phyloP scores from a whole-genome alignment of 2,113 vertebrate species.

The Cyrtonyx montezumae region DNA sequence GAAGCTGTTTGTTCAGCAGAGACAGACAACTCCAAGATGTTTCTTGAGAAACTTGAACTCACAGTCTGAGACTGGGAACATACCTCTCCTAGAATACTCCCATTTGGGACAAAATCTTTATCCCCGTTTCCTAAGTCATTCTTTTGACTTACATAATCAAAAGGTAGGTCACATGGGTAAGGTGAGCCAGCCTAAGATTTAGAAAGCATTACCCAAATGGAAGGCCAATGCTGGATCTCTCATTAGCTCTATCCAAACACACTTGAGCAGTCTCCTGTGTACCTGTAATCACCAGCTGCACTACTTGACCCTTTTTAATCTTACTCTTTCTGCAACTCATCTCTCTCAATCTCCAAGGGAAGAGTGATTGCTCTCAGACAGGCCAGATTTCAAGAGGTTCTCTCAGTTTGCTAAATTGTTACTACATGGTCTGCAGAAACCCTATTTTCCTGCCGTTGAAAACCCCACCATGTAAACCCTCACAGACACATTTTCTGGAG shows the following conservation, averaged over 20 bases:
- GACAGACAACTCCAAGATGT: slow-evolving; percentile 54
- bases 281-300: rapidly evolving
- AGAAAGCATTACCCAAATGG: neutral
- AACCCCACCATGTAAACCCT: neutral
- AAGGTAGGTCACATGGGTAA: neutral
- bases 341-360: neutral
- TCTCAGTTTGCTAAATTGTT: neutral
- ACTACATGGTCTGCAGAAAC: neutral
- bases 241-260: neutral
- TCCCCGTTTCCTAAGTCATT: rapidly evolving
- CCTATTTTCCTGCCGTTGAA: neutral
- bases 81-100: neutral
- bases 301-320: neutral
- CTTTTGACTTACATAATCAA: neutral
- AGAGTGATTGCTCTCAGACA: neutral
- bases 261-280: rapidly evolving
- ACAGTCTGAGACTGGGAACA: neutral
- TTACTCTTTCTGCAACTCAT: neutral
- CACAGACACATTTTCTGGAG: neutral
- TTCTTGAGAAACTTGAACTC: neutral
- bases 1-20: neutral
- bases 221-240: rapidly evolving
- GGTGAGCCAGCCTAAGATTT: neutral
- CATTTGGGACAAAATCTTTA: neutral
- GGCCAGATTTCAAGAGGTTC: neutral